Conservation (phyloP, 2,113 vertebrate genomes). For the Mormoops blainvillei region DNA sequence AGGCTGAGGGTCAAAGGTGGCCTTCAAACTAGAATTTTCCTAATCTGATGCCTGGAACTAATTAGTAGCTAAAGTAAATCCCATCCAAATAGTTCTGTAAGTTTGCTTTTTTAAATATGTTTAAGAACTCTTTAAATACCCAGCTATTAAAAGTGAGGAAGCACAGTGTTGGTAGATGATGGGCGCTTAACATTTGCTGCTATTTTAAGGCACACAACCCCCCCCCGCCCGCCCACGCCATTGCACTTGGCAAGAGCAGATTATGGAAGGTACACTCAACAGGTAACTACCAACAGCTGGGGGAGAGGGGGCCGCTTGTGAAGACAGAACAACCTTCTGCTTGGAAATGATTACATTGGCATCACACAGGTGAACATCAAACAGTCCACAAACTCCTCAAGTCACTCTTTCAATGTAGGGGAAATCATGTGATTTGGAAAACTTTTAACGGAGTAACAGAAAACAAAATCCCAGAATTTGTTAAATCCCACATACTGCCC, state of each 20-base stretch:
- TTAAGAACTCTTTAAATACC: background rate
- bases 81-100: background rate
- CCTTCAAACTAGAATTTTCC: background rate
- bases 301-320: background rate
- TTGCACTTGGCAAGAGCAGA: background rate
- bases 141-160: background rate
- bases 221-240: no score
- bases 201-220: background rate
- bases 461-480: background rate
- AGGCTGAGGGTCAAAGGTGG: background rate
- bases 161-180: background rate
- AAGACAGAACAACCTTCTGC: background rate
- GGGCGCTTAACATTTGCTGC: background rate
- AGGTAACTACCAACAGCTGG: rapidly evolving
- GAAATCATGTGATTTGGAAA: background rate
- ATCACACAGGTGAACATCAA: background rate
- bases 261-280: rapidly evolving
- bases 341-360: background rate
- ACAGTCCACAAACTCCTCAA: background rate
- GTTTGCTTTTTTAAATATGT: background rate
- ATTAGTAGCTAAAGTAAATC: background rate
- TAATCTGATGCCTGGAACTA: background rate
- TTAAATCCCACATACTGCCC: background rate
- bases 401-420: background rate
- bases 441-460: background rate